Base-by-base conservation (phyloP, 2,888 invertebrate genomes). In the Nipponacmea schrenckii region DNA sequence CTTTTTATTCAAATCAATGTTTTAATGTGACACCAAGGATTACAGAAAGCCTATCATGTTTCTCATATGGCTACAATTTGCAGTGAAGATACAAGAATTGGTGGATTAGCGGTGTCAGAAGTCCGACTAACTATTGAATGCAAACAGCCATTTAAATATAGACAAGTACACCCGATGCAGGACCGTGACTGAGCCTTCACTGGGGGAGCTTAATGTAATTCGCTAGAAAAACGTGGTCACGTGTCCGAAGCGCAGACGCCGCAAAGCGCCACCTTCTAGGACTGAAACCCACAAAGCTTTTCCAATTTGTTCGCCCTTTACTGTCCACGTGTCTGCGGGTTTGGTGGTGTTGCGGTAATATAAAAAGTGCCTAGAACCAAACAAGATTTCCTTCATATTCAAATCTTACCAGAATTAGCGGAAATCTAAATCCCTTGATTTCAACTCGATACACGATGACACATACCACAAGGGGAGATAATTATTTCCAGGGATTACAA, bases 211-310 rank as follows among this genome's bases (percentile, higher is more conserved):
- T 69, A 69, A n/a, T 27, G 27, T 45, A 46, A 67, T 67, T 20
- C 67, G 20, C 15, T 26, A n/a, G 64, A 62, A 45, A 63, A 69
- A 69, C 63, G 62, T 24, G 17, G 24, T 46, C 68, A 63, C 63
- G 68, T 63, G 68, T 31, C 63, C 56, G 8, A 24, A 56, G 20
- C 20, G 20, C 20, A 24, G 20, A 24, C 20, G 20, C 56, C 10
- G 20, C 15, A 56, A 10, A 20, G 20, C 56, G 20, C 56, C 20
- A 56, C 56, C 39, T 39, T 39, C 39, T 39, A 8, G 10, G 39
- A 5, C 39, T 39, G 39, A 10, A 39, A 39, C 39, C 39, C 39
- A 39, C 39, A 39, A 56, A 56, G 24, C 20, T 14, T 24, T 20
- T 14, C 56, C 24, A 56, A 56, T 56, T 56, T 56, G 8, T 56